Percentiles rank a stretch among this genome's conserved stretches.
These are phyloP conservation scores for Meles meles DNA, from an alignment of 2,113 vertebrate genomes.

Conservation along the genomic window DNA sequence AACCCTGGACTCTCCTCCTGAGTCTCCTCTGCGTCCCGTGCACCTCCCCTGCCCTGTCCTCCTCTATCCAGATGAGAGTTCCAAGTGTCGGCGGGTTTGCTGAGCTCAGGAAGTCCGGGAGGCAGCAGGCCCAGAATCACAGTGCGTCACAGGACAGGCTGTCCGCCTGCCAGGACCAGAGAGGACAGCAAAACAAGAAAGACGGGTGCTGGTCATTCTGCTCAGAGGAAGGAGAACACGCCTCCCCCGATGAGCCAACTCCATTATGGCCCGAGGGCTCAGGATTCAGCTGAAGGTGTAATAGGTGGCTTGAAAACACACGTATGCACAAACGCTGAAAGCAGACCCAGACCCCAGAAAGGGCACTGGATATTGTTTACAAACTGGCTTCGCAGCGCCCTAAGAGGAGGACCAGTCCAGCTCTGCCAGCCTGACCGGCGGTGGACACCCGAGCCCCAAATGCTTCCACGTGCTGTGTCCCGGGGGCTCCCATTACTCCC, in stretches of 20 bases:
- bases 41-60: neutral
- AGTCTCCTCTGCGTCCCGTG: too few species aligned
- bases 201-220: neutral
- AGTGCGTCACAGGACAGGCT: neutral
- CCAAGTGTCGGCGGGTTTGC: neutral
- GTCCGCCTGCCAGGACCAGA: too few species aligned
- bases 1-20: neutral
- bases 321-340: neutral
- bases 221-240: neutral
- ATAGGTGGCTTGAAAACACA: neutral
- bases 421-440: neutral
- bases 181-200: neutral
- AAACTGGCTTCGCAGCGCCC: neutral
- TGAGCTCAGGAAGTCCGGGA: accelerated
- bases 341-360: neutral
- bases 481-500: neutral
- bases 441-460: neutral
- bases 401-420: neutral
- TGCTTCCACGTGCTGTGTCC: neutral
- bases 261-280: too few species aligned
- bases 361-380: neutral
- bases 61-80: neutral
- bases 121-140: neutral
- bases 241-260: neutral
- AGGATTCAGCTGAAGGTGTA: neutral